Base-by-base conservation (phyloP, 2,888 invertebrate species). In the Microdon myrmicae region DNA sequence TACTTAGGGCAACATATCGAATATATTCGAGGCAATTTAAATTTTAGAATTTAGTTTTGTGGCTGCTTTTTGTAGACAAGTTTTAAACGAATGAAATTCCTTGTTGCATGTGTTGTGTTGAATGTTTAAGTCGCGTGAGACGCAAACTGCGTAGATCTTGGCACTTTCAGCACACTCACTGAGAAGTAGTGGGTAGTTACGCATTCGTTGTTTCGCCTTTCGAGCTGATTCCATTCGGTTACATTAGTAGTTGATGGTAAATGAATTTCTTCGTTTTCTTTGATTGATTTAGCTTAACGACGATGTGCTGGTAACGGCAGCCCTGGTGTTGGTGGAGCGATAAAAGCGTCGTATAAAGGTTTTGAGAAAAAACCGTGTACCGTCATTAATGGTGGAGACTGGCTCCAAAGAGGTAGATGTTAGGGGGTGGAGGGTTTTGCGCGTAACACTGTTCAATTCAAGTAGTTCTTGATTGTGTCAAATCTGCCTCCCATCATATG, bases 71-170 rank as follows among this genome's bases (percentile, higher is more conserved):
- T 84, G 81, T 20, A 95, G 80, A 75, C 94, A 95, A 29, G 77
- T 75, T 73, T 87, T 87, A 71, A 95, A 90, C 55, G 85, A 83
- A 39, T 85, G 80, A 75, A 95, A 95, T 75, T 95, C 94, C 67
- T 85, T 83, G 13, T 82, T 82, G 75, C 95, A 95, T 72, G 87
- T 86, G 75, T 88, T 84, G 67, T 89, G 85, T 71, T 85, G 84
- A 1, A 93, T 82, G 70, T 87, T 83, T 51, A 88, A 86, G 72
- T 87, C 88, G 19, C 86, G 83, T 29, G 90, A 80, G 1, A 94
- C 92, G 78, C 95, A 95, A 39, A 85, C 83, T 0, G 94, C 94
- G 81, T 95, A 95, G 0, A 82, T 71, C 1, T 84, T 74, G 1
- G 87, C 90, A 71, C 87, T 84, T 69, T 85, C 84, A 4, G 86